Evolutionary conservation across 2,888 invertebrate species (phyloP), one percentile per base, ranked within the genome.

Genomic region (Timema podura): DNA sequence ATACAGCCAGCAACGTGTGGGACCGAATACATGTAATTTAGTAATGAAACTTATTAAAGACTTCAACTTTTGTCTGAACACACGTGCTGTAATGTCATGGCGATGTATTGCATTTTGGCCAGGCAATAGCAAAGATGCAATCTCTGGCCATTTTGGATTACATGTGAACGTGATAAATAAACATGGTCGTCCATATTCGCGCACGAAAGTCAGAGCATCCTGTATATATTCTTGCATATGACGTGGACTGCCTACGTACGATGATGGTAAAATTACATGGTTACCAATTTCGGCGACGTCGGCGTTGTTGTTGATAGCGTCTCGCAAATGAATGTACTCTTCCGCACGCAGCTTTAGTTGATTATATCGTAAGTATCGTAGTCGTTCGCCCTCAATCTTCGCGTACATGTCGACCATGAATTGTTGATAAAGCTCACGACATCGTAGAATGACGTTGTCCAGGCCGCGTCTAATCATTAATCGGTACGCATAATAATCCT

Each of bases 91-190:
- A n/a, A 78, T 65, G 61, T 78, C 77, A 0, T 76, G 76, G 10
- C 76, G 57, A 71, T 76, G 51, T 16, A 65, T 45, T 6, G 73
- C n/a, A 15, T 11, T 30, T 65, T 79, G 75, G 11, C 73, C 72
- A 49, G 61, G 16, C 48, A 72, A 46, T 16, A 80, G 49, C 48
- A 68, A 67, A n/a, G 75, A 69, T 45, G 67, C 70, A 7, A 80
- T 78, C 73, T 80, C 78, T 8, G 66, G 57, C 79, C 79, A 79
- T 30, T 57, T 74, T 74, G 79, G 79, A 73, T 79, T 80, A 65
- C 77, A 78, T 13, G 80, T 80, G 48, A 79, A 74, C 15, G 64
- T 65, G 30, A 65, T 71, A 48, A 75, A 75, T 6, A 75, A 71
- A 45, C 73, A 47, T 67, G 74, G 68, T 73, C 5, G 9, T 10